Conservation (phyloP, 2,888 invertebrate species). For the Plebejus argus region DNA sequence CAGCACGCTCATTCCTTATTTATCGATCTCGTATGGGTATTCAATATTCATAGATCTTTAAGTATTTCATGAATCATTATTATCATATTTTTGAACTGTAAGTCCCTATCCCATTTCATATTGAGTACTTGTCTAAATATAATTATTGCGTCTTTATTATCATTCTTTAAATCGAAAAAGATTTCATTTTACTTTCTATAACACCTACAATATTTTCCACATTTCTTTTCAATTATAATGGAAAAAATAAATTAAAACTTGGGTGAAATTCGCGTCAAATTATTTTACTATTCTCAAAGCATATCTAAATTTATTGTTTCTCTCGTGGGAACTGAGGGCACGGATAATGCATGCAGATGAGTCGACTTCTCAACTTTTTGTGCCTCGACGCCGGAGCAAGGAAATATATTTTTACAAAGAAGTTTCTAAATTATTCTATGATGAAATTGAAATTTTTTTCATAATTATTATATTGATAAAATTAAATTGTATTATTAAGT, state of each 20-base stretch:
- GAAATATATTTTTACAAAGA: conserved; percentile 15
- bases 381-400: background rate
- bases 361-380: conserved; percentile 40
- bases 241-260: background rate
- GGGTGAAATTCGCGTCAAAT: background rate
- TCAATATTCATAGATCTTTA: background rate
- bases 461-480: background rate
- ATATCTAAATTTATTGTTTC: conserved; percentile 21
- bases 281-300: conserved; percentile 17
- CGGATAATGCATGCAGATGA: conserved; percentile 67
- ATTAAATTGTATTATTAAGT: background rate
- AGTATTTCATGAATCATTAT: background rate
- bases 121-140: background rate
- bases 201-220: background rate
- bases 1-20: conserved; percentile 48
- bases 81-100: conserved; percentile 1
- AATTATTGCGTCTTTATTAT: background rate
- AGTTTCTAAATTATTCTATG: conserved; percentile 1
- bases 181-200: too few species aligned
- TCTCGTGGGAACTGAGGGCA: conserved; percentile 42
- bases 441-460: background rate
- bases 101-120: background rate
- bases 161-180: background rate
- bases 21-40: conserved; percentile 20
- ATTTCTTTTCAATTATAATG: background rate